Base-by-base conservation (phyloP, 2,797 vertebrate species). In the Luscinia luscinia region DNA sequence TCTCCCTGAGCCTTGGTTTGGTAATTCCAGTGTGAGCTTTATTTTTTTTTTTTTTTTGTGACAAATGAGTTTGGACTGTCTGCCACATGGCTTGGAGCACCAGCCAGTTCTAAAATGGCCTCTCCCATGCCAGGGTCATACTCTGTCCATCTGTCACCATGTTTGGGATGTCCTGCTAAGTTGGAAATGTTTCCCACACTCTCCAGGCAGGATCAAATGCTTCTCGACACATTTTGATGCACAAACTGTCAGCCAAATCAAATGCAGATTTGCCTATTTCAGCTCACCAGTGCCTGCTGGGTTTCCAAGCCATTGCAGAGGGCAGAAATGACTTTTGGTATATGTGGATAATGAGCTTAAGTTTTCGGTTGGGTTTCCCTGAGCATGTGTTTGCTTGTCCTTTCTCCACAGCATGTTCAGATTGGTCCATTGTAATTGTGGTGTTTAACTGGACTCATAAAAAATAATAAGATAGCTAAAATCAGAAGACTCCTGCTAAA, bases 51-150 rank as follows among this genome's bases (percentile, higher is more conserved):
- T 92, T 72, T 49, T 72, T 74, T 61, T 20, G 34, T 93, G 88
- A 63, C 59, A 84, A 95, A 68, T 6, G 40, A 20, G 17, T 76
- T 89, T 86, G 86, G 36, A 90, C 34, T 73, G 80, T 86, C 80
- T 94, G 77, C 74, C 86, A 90, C 84, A 80, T 43, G 88, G 78
- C 78, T 87, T 74, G 84, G 82, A 92, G 94, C 41, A 80, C 15
- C 57, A 90, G 51, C 58, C 73, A 62, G 15, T 51, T 68, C 41
- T 68, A 32, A 95, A 89, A 90, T 49, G 81, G 75, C 78, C 57
- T 94, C 87, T 87, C n/a, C 41, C 0, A 0, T 0, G 12, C 87
- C 79, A 91, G 81, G 72, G 68, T 84, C 9, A 0, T 54, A 6
- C 84, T 92, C 81, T 85, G 68, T 67, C 95, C 95, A 92, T 94